A percentile compares a stretch with the other conserved stretches of the same genome.
These are phyloP conservation scores for Brachionus koreanus DNA, from an alignment of 1,140 invertebrate genomes.

Conservation along the genomic window DNA sequence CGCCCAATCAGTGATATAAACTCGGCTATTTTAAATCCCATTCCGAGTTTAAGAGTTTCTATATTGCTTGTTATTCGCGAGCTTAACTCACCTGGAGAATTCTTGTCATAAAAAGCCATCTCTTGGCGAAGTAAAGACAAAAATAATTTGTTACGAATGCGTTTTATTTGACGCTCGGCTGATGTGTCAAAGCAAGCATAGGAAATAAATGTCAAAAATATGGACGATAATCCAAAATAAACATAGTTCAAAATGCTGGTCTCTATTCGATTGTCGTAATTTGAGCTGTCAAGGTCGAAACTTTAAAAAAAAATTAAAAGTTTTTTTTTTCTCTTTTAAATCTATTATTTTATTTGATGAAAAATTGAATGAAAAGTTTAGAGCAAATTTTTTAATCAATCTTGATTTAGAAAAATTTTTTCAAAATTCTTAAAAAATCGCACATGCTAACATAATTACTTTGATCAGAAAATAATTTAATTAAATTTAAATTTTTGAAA, in stretches of 20 bases:
- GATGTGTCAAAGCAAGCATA: slow-evolving; percentile 8
- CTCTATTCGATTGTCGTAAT: slow-evolving; percentile 13
- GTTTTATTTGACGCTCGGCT: slow-evolving; percentile 27
- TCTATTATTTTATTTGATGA: background rate
- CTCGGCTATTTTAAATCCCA: slow-evolving; percentile 35
- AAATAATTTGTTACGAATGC: slow-evolving; percentile 39
- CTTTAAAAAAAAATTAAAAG: background rate
- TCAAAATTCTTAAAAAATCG: no score
- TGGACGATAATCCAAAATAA: background rate
- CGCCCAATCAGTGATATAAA: slow-evolving; percentile 6
- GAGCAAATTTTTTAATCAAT: no score
- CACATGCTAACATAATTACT: no score
- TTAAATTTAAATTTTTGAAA: no score
- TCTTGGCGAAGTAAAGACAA: slow-evolving; percentile 33
- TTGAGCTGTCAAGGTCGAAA: background rate
- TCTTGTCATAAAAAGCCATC: slow-evolving; percentile 28
- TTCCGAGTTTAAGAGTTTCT: slow-evolving; percentile 11
- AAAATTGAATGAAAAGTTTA: background rate
- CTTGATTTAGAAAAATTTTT: no score
- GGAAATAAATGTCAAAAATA: background rate
- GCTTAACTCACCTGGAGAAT: background rate
- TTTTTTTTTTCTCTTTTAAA: background rate
- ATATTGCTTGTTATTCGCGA: slow-evolving; percentile 1
- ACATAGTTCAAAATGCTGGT: background rate
- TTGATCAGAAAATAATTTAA: no score